Base-by-base conservation (phyloP, 2,797 vertebrate genomes). In the Schizopygopsis malacanthus region DNA sequence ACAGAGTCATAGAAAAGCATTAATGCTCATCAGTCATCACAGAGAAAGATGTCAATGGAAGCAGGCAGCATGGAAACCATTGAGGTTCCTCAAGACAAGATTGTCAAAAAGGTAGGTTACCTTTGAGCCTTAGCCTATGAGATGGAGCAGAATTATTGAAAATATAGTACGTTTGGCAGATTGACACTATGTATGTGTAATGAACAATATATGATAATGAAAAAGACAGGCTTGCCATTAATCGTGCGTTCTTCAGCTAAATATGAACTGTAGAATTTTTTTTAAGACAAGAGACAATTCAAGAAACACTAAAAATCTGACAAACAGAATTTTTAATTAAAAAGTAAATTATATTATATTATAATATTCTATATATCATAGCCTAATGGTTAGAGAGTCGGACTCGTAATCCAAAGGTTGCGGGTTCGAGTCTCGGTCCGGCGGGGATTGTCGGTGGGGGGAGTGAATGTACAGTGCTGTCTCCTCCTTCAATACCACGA, bases 81-180 rank as follows among this genome's bases (percentile, higher is more conserved):
- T 87, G 94, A 94, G 45, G 89, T 90, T 54, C 91, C 93, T 16
- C 93, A 94, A 81, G 92, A 90, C 81, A 95, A 94, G 85, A 88
- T 95, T 61, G 72, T 93, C 25, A 95, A 95, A 90, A 95, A 95
- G 94, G 95, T 95, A 88, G 88, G 92, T 92, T 71, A 84, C 16
- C 28, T 85, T 71, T 43, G 43, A 54, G 16, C 61, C n/a, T 20
- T 83, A 80, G 47, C 0, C 15, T 67, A 33, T 13, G 11, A 79
- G 65, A 65, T 45, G 61, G 2, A 50, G 45, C 12, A 54, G 18
- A 22, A 22, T 54, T 18, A 47, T 9, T 56, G 22, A 28, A 45
- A 61, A 70, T n/a, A 25, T 33, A 37, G 8, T 45, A 33, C 10
- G 8, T 50, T 25, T 52, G 45, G 45, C 20, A 16, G 45, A 69